These are phyloP conservation scores for Troides oblongomaculatus DNA, from an alignment of 2,888 invertebrate genomes.

Conservation along the genomic window DNA sequence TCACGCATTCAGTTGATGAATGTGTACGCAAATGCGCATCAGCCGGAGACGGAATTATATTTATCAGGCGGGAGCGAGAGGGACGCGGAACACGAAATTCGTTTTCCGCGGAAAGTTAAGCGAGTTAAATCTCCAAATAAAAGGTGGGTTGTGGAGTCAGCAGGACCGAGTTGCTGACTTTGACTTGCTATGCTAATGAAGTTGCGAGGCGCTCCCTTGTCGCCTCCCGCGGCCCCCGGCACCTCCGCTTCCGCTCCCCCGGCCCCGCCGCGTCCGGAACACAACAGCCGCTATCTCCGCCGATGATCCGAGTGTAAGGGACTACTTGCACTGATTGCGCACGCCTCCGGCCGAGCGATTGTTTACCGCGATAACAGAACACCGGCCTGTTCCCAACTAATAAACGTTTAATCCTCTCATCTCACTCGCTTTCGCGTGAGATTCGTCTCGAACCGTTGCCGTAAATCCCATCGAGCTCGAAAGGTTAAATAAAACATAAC, in stretches of 20 bases:
- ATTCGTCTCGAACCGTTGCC: slow-evolving; percentile 34
- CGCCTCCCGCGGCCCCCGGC: slow-evolving; percentile 19
- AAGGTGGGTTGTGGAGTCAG: slow-evolving; percentile 68
- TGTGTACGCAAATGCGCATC: slow-evolving; percentile 44
- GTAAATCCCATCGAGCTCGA: slow-evolving; percentile 31
- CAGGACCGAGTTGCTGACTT: slow-evolving; percentile 56
- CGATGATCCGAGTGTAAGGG: slow-evolving; percentile 67
- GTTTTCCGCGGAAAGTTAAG: slow-evolving; percentile 67
- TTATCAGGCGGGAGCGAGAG: slow-evolving; percentile 44
- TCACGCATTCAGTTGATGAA: slow-evolving; percentile 48
- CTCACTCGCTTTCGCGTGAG: slow-evolving; percentile 29
- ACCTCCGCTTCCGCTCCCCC: slow-evolving; percentile 22
- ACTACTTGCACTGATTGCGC: slow-evolving; percentile 54
- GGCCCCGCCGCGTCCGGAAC: slow-evolving; percentile 33
- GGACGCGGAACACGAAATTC: slow-evolving; percentile 52
- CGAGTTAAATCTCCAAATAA: slow-evolving; percentile 76
- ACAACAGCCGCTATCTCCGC: slow-evolving; percentile 60
- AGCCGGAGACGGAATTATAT: slow-evolving; percentile 46
- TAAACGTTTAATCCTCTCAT: slow-evolving; percentile 39
- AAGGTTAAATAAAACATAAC: slow-evolving; percentile 35
- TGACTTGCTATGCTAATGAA: slow-evolving; percentile 62
- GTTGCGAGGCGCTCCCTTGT: slow-evolving; percentile 44
- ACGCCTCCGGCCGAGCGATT: slow-evolving; percentile 62
- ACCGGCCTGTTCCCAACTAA: slow-evolving; percentile 42
- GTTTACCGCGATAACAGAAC: slow-evolving; percentile 52